These are phyloP conservation scores for Octomys mimax DNA, from an alignment of 2,797 vertebrate genomes.

Conservation along the genomic window DNA sequence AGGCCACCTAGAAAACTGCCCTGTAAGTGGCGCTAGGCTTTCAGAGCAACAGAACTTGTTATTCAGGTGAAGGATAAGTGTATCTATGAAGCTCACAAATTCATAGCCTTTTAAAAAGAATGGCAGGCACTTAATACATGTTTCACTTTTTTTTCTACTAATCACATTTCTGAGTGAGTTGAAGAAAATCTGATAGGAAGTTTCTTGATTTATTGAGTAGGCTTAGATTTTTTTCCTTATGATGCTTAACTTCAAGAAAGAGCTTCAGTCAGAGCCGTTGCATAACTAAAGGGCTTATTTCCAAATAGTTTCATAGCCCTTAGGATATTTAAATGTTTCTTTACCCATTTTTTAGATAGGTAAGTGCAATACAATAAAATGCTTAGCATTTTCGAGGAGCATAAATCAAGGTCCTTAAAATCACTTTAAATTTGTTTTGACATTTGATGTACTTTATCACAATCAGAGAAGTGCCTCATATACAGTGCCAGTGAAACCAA, in stretches of 20 bases:
- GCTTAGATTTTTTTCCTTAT: slow-evolving; percentile 57
- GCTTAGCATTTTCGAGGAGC: slow-evolving; percentile 79
- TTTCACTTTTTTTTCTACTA: slow-evolving; percentile 2
- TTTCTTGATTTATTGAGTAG: slow-evolving; percentile 77
- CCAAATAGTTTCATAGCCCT: slow-evolving; percentile 60
- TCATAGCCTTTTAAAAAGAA: slow-evolving; percentile 36
- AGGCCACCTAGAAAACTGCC: neutral
- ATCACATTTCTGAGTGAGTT: slow-evolving; percentile 73
- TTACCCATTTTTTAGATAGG: slow-evolving; percentile 81
- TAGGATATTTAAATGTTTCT: slow-evolving; percentile 68
- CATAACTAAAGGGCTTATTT: slow-evolving; percentile 68
- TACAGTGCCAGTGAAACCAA: slow-evolving; percentile 35
- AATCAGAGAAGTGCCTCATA: slow-evolving; percentile 63
- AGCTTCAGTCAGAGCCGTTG: slow-evolving; percentile 60
- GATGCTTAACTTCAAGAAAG: slow-evolving; percentile 74
- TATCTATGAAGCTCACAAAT: neutral
- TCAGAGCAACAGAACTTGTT: neutral
- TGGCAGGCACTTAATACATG: neutral
- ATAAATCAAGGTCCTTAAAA: slow-evolving; percentile 73
- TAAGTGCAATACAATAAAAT: slow-evolving; percentile 79
- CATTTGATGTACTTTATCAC: slow-evolving; percentile 60
- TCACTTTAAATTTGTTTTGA: slow-evolving; percentile 71
- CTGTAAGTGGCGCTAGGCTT: slow-evolving; percentile 29
- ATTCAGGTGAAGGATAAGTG: slow-evolving; percentile 48
- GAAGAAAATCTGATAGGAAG: slow-evolving; percentile 65